Evolutionary conservation across 1,140 invertebrate genomes (phyloP).

Genomic region (Drosophila sucinea): DNA sequence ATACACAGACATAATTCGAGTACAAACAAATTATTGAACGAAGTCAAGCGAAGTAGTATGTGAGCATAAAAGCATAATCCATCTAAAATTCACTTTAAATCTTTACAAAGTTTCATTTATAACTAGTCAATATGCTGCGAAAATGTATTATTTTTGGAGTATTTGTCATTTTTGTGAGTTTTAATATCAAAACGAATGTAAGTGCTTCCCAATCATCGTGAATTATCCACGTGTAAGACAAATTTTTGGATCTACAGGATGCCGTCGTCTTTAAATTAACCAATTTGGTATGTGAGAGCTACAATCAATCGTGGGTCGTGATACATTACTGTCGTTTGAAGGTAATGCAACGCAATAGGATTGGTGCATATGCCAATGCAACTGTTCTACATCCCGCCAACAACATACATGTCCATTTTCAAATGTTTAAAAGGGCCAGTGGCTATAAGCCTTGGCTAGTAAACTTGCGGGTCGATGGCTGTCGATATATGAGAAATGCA

Average conservation of each 20-base stretch:
- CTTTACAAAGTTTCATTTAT: background rate
- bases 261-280: constrained; percentile 5
- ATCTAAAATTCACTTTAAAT: too few relatives aligned
- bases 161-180: background rate
- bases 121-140: background rate
- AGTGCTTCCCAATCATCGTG: background rate
- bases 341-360: background rate
- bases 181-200: background rate
- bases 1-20: too few relatives aligned
- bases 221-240: too few relatives aligned
- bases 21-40: too few relatives aligned
- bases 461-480: background rate
- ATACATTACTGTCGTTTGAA: background rate
- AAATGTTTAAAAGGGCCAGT: constrained; percentile 1
- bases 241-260: background rate
- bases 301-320: background rate
- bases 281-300: background rate
- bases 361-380: background rate
- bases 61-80: too few relatives aligned
- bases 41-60: too few relatives aligned
- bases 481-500: background rate
- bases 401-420: background rate
- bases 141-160: background rate
- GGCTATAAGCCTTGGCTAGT: constrained; percentile 9
- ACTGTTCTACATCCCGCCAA: background rate